These are phyloP conservation scores for Lepidurus couesii DNA, from an alignment of 1,140 invertebrate species.

Conservation along the genomic window DNA sequence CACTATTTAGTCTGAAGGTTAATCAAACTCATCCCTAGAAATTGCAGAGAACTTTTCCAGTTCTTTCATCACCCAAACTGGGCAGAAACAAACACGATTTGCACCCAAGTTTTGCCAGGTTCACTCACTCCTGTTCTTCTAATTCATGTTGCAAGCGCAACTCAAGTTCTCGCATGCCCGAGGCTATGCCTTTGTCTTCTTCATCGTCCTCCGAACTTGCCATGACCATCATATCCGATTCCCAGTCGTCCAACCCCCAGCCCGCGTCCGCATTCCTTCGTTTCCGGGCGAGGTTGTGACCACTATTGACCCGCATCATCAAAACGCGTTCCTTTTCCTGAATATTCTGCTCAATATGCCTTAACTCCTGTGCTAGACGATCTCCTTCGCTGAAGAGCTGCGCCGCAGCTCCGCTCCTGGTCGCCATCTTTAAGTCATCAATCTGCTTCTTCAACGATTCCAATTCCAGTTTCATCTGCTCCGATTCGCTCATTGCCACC, in stretches of 20 bases:
- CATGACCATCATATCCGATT: slow-evolving; percentile 7
- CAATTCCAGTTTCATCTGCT: slow-evolving; percentile 58
- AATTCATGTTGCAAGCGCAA: slow-evolving; percentile 59
- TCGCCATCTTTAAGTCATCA: slow-evolving; percentile 55
- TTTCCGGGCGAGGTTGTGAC: background rate
- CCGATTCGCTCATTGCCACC: slow-evolving; percentile 48
- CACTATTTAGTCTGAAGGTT: no score
- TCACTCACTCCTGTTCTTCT: slow-evolving; percentile 53
- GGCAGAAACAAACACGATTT: background rate
- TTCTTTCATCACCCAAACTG: background rate
- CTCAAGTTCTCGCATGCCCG: slow-evolving; percentile 61
- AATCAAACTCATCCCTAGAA: no score
- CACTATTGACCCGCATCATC: background rate
- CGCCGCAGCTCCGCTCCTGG: slow-evolving; percentile 40
- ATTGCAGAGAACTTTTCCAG: no score
- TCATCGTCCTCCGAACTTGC: slow-evolving; percentile 51
- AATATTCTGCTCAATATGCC: slow-evolving; percentile 61
- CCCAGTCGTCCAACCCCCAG: slow-evolving; percentile 23
- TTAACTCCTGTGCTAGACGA: slow-evolving; percentile 56
- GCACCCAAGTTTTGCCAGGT: background rate
- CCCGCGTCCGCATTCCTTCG: background rate
- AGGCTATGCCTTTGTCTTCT: slow-evolving; percentile 60
- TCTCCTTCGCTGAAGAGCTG: slow-evolving; percentile 51
- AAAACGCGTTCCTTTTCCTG: slow-evolving; percentile 59
- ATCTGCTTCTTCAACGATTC: slow-evolving; percentile 58